Evolutionary conservation across 2,797 vertebrate species (phyloP).

Genomic region (Hirundo rustica): DNA sequence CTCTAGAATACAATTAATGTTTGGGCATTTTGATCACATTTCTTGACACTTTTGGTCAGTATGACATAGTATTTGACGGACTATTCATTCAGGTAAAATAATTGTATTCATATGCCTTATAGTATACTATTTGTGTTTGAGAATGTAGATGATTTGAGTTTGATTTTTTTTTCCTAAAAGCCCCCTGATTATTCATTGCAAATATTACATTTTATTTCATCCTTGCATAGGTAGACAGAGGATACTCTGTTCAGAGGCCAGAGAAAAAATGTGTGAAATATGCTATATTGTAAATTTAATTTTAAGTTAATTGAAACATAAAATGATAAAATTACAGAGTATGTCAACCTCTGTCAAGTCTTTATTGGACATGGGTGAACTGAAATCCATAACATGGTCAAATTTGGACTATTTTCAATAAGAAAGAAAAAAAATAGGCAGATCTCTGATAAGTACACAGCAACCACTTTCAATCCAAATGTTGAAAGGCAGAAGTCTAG

Average conservation of each 20-base stretch:
- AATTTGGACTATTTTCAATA: neutral
- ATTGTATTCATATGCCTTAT: neutral
- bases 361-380: neutral
- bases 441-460: neutral
- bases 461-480: neutral
- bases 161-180: neutral
- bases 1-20: neutral
- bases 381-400: neutral
- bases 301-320: conserved; percentile 40
- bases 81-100: neutral
- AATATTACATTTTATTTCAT: neutral
- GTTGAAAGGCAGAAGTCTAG: neutral
- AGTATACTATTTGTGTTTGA: neutral
- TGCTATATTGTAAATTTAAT: neutral
- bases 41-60: neutral
- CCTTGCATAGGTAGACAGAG: neutral
- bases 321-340: neutral
- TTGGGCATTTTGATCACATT: neutral
- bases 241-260: neutral
- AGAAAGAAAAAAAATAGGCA: neutral
- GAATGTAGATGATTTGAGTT: neutral
- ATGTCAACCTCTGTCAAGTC: neutral
- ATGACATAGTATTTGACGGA: neutral
- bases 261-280: neutral
- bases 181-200: neutral